Conservation (phyloP, 1,140 invertebrate genomes). For the Oryctes rhinoceros region DNA sequence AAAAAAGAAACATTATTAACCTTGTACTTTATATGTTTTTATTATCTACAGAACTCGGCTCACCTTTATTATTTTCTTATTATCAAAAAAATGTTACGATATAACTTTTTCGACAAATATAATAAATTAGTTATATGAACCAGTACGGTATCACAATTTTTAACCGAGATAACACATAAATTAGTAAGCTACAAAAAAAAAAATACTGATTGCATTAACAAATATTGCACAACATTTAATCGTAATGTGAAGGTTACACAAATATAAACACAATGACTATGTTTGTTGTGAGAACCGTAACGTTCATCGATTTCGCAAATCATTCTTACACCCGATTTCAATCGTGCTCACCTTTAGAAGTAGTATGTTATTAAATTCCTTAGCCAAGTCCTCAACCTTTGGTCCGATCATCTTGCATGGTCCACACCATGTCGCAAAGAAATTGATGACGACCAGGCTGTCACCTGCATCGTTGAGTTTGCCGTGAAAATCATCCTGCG, state of each 20-base stretch:
- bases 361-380: constrained; percentile 64
- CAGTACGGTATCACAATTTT: no score
- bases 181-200: constrained; percentile 47
- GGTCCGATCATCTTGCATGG: constrained; percentile 94
- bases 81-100: no score
- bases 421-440: constrained; percentile 85
- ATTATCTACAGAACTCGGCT: no score
- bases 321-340: not conserved
- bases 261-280: not conserved
- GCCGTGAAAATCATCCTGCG: constrained; percentile 71
- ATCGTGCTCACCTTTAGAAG: constrained; percentile 54
- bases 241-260: not conserved
- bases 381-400: constrained; percentile 73
- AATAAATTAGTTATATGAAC: no score
- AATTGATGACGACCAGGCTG: constrained; percentile 89
- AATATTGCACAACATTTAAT: not conserved
- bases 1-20: no score
- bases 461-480: constrained; percentile 79
- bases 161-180: not conserved
- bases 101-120: no score
- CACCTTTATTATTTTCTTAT: no score
- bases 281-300: no score
- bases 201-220: not conserved
- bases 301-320: not conserved
- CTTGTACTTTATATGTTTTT: no score